Evolutionary conservation across 2,888 invertebrate genomes (phyloP), one percentile per base, ranked within the genome.

Genomic region (Atrina japonica): DNA sequence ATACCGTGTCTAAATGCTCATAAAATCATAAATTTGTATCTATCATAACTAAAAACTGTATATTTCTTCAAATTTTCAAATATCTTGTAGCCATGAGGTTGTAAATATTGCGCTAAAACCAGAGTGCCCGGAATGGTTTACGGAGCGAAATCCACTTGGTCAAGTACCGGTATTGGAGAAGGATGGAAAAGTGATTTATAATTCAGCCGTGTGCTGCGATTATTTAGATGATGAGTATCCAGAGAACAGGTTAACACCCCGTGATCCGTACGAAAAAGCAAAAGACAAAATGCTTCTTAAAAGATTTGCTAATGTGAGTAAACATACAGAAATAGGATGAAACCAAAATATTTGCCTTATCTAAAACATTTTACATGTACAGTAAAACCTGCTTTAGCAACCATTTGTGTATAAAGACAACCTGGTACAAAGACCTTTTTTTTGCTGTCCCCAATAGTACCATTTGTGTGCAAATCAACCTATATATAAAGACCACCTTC

Each of bases 161-260:
- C 91, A 92, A 86, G 90, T 90, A 6, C 91, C 91, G 11, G 82
- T 85, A 0, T 68, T 90, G 29, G 89, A 91, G 70, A 90, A 92
- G 63, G 81, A 83, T 18, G 92, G 92, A 69, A 88, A 91, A 80
- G 82, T 92, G 0, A 78, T 93, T 0, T 90, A 91, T 18, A 93
- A 93, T 82, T 93, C 93, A 68, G 77, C 90, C 11, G 90, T 91
- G 23, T 92, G 93, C 73, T 88, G 91, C 25, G 91, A 93, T 69
- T 93, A 91, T 82, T 84, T 93, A 47, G 92, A 93, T 75, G 91
- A 93, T 67, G 90, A 91, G 59, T 93, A 92, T 82, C 91, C 92
- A 0, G 87, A 91, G 25, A 91, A 91, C 49, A 89, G 91, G 21
- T 84, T 93, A 1, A 91, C 91, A 71, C 91, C 92, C 0, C 81